phyloP scores from a whole-genome alignment of 2,113 vertebrate genomes.

The Panurus biarmicus region DNA sequence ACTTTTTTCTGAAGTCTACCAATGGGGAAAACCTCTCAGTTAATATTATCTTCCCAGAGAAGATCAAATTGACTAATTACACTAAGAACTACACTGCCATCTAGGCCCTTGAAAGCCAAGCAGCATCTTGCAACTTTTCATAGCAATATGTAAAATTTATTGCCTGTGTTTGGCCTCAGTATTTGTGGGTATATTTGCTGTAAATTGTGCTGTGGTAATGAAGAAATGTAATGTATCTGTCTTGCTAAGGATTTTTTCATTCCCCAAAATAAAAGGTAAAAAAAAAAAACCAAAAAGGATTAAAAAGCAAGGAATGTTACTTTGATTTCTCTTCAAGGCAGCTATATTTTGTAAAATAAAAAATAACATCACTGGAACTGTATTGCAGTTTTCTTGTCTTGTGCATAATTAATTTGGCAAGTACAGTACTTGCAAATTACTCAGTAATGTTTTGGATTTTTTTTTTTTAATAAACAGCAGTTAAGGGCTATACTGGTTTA shows the following conservation, averaged over 20 bases:
- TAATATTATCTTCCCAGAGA: slow-evolving; percentile 90
- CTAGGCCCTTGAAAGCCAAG: slow-evolving; percentile 49
- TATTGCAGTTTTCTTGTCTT: neutral
- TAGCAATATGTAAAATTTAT: slow-evolving; percentile 10
- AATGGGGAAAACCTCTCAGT: slow-evolving; percentile 80
- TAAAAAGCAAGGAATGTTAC: neutral
- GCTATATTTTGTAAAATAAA: slow-evolving; percentile 33
- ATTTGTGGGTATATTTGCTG: neutral
- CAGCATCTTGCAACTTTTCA: neutral
- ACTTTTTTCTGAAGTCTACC: slow-evolving; percentile 76
- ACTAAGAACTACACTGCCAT: slow-evolving; percentile 79
- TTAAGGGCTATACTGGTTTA: slow-evolving; percentile 37
- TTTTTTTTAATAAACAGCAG: slow-evolving; percentile 26
- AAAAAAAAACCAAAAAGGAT: neutral
- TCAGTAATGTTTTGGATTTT: neutral
- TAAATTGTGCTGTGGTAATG: neutral
- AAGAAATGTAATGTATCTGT: neutral
- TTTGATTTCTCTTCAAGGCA: slow-evolving; percentile 15
- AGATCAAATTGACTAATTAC: slow-evolving; percentile 83
- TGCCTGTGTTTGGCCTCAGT: neutral
- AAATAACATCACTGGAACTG: neutral
- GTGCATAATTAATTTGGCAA: neutral
- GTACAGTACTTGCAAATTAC: neutral
- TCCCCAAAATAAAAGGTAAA: neutral
- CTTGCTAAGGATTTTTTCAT: neutral